phyloP scores from a whole-genome alignment of 2,113 vertebrate species.

The Miniopterus natalensis region DNA sequence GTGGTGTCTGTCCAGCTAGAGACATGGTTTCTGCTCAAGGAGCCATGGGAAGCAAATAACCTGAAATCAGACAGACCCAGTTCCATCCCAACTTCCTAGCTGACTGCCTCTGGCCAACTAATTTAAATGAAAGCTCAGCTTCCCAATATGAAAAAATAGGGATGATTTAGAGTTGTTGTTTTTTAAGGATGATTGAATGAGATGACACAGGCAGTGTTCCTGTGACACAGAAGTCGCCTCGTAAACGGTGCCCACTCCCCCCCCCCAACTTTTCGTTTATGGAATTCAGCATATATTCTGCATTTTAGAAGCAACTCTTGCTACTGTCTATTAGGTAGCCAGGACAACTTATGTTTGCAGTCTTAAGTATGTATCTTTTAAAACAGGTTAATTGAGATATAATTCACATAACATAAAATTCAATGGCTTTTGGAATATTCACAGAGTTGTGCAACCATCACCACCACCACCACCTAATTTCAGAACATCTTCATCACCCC shows the following conservation, averaged over 20 bases:
- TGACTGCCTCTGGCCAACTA: neutral
- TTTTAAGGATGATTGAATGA: neutral
- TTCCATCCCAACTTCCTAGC: neutral
- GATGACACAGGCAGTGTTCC: neutral
- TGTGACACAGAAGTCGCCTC: neutral
- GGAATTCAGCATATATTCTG: neutral
- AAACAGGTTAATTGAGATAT: neutral
- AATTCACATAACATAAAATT: neutral
- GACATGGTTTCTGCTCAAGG: neutral
- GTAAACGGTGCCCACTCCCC: neutral
- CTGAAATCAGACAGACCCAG: neutral
- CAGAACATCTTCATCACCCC: neutral
- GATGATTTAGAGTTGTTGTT: neutral
- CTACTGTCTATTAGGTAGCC: neutral
- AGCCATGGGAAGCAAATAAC: neutral
- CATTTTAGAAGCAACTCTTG: neutral
- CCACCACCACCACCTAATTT: neutral
- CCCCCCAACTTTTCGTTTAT: neutral
- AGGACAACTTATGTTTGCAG: neutral
- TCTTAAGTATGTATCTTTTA: neutral
- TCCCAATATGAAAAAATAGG: neutral
- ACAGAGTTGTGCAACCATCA: neutral
- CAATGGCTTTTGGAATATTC: neutral
- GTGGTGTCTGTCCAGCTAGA: neutral
- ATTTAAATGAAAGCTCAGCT: neutral